These are phyloP conservation scores for Reticulitermes speratus DNA, from an alignment of 1,140 invertebrate species.

Conservation along the genomic window DNA sequence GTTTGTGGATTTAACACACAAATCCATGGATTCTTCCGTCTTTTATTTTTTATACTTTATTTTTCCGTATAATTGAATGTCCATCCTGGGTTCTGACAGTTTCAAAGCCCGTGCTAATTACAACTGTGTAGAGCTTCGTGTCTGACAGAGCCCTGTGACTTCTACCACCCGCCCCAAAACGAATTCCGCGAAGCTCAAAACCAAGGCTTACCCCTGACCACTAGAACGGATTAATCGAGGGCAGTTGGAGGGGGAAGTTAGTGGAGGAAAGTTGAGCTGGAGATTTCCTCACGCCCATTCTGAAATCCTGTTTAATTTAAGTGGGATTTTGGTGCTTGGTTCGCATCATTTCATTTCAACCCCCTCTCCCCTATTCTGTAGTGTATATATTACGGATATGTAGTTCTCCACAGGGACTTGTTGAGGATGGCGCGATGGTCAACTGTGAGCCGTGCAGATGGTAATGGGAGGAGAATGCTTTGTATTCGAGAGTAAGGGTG, in stretches of 20 bases:
- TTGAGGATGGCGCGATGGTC: not conserved
- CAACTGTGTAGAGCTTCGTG: not conserved
- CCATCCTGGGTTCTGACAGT: not conserved
- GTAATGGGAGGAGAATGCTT: not conserved
- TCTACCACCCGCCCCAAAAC: not conserved
- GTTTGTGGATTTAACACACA: not conserved
- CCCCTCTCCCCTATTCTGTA: not conserved
- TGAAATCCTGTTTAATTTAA: slow-evolving; percentile 29
- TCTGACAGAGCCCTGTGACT: not conserved
- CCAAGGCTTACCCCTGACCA: slow-evolving; percentile 11
- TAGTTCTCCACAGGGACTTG: not conserved
- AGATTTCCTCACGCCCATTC: slow-evolving; percentile 26
- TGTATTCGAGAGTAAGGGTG: not conserved
- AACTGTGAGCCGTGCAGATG: not conserved
- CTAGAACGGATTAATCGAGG: not conserved
- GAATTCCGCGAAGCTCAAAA: not conserved
- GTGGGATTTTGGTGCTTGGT: slow-evolving; percentile 12
- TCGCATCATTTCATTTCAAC: slow-evolving; percentile 23
- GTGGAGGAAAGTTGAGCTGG: not conserved
- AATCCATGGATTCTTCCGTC: not conserved
- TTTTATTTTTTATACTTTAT: not conserved
- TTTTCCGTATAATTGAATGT: slow-evolving; percentile 17
- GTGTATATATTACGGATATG: not conserved
- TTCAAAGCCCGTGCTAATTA: slow-evolving; percentile 10
- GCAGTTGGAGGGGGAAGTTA: not conserved